These are phyloP conservation scores for Drosophila formosana DNA, from an alignment of 2,888 invertebrate species.

Conservation along the genomic window DNA sequence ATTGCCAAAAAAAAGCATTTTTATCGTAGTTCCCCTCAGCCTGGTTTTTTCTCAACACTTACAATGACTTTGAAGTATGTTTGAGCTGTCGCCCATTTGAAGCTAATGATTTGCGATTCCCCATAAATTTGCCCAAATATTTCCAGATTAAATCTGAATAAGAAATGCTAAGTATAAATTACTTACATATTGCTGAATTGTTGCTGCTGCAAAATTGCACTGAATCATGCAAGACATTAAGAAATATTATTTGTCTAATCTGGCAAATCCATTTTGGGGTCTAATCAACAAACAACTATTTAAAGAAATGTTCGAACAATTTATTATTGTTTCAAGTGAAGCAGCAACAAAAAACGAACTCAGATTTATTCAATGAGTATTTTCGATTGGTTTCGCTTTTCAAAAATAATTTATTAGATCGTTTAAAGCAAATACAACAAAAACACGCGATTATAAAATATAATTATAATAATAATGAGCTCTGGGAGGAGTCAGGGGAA, in stretches of 20 bases:
- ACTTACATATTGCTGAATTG: neutral
- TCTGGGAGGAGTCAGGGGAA: neutral
- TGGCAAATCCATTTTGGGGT: neutral
- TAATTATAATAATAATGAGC: no score
- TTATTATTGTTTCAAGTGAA: slow-evolving; percentile 3
- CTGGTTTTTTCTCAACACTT: neutral
- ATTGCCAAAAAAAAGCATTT: neutral
- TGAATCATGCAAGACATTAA: slow-evolving; percentile 6
- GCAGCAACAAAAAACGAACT: neutral
- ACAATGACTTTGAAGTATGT: neutral
- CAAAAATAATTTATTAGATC: slow-evolving; percentile 6
- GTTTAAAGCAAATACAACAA: neutral
- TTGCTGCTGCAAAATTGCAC: neutral
- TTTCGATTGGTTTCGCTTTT: slow-evolving; percentile 5
- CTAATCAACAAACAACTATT: slow-evolving; percentile 7
- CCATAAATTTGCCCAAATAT: neutral
- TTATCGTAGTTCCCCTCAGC: slow-evolving; percentile 1
- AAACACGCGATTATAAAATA: neutral
- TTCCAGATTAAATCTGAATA: neutral
- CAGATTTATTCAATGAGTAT: slow-evolving; percentile 7
- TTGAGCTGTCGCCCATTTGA: neutral
- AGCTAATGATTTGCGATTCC: neutral
- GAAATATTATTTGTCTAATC: slow-evolving; percentile 14
- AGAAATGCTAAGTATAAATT: neutral
- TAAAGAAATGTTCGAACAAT: slow-evolving; percentile 9